Percentiles rank a stretch among this genome's conserved stretches.
Conservation (phyloP, 2,113 vertebrate genomes). For the Acanthisitta chloris region DNA sequence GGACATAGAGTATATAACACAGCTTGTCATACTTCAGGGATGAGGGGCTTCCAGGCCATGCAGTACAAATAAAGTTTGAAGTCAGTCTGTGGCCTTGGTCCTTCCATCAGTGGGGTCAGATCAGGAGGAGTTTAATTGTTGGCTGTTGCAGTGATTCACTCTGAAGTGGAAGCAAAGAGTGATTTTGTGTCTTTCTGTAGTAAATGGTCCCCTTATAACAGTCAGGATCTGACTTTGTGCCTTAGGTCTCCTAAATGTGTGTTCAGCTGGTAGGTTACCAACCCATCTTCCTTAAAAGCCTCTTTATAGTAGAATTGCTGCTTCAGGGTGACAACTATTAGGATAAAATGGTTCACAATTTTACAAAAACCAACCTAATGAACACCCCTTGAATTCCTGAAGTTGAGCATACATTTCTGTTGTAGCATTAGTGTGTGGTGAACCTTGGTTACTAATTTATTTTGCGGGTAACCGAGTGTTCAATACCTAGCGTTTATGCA, state of each 20-base stretch:
- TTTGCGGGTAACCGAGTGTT: background rate
- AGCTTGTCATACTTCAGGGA: background rate
- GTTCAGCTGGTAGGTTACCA: background rate
- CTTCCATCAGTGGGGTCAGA: background rate
- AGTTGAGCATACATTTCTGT: background rate
- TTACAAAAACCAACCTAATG: background rate
- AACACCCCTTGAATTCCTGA: background rate
- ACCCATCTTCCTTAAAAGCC: background rate
- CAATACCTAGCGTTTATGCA: background rate
- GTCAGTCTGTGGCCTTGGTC: background rate
- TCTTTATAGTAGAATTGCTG: background rate
- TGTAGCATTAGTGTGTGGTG: background rate
- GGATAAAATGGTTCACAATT: background rate
- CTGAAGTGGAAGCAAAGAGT: rapidly evolving
- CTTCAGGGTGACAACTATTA: background rate
- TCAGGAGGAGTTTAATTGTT: background rate
- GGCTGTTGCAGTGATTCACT: background rate
- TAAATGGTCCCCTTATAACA: background rate
- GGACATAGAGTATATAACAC: background rate
- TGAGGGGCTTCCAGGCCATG: background rate
- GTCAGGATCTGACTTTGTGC: background rate
- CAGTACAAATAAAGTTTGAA: background rate
- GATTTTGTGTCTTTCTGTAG: background rate
- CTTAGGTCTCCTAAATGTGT: background rate
- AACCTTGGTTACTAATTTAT: background rate